phyloP scores from a whole-genome alignment of 1,140 invertebrate genomes.

The Neodiprion virginianus region DNA sequence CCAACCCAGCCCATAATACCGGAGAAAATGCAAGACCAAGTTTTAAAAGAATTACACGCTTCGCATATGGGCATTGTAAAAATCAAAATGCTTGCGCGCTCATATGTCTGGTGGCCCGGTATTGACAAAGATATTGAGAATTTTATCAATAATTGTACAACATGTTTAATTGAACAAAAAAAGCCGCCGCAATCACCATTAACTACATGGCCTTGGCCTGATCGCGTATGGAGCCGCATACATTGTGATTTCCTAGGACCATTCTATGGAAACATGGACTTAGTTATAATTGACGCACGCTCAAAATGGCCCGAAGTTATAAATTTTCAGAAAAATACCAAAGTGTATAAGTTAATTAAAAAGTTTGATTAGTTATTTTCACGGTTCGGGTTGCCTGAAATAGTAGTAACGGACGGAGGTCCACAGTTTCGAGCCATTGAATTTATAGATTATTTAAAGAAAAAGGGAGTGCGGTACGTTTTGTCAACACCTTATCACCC shows the following conservation, averaged over 20 bases:
- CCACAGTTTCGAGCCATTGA: conserved; percentile 22
- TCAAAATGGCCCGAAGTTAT: conserved; percentile 30
- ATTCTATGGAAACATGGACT: conserved; percentile 14
- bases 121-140: conserved; percentile 55
- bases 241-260: conserved; percentile 24
- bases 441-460: conserved; percentile 27
- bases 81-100: conserved; percentile 53
- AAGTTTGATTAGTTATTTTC: conserved; percentile 26
- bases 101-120: conserved; percentile 56
- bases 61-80: conserved; percentile 55
- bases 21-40: conserved; percentile 22
- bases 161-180: conserved; percentile 34
- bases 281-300: conserved; percentile 23
- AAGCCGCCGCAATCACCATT: conserved; percentile 13
- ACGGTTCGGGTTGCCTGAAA: conserved; percentile 32
- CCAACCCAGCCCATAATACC: conserved; percentile 35
- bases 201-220: conserved; percentile 13
- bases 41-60: conserved; percentile 49
- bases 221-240: conserved; percentile 8
- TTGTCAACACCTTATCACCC: conserved; percentile 33
- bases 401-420: conserved; percentile 35
- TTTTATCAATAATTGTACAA: conserved; percentile 23
- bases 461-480: conserved; percentile 28
- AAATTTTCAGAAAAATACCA: conserved; percentile 13
- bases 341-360: conserved; percentile 5